phyloP scores from a whole-genome alignment of 2,113 vertebrate genomes.

The Crotalus viridis region DNA sequence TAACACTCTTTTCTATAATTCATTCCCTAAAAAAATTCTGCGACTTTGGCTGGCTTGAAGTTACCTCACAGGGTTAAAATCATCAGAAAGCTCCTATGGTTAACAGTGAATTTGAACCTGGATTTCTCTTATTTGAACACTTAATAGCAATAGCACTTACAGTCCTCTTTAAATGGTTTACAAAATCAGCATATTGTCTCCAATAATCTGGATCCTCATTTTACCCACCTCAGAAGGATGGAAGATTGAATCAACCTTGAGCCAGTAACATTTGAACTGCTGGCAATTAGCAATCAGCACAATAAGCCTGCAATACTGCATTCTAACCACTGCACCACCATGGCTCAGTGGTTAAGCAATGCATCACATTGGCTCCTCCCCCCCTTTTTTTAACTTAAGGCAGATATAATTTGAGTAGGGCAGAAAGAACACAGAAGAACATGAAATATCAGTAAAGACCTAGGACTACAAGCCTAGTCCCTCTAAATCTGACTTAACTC shows the following conservation, averaged over 20 bases:
- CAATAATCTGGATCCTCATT: too few species aligned
- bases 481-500: background rate
- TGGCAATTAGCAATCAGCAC: too few species aligned
- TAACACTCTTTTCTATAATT: background rate
- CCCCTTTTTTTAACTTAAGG: background rate
- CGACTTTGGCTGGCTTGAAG: background rate
- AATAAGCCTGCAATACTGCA: too few species aligned
- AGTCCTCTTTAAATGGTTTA: too few species aligned
- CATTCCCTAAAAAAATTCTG: background rate
- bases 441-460: background rate
- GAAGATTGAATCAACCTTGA: too few species aligned
- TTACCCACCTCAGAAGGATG: too few species aligned
- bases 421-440: background rate
- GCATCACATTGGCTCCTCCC: background rate
- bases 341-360: background rate
- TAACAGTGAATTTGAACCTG: background rate
- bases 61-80: background rate
- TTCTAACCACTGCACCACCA: too few species aligned
- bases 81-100: background rate
- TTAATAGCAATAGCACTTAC: background rate
- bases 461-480: background rate
- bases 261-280: too few species aligned
- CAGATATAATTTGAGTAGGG: background rate
- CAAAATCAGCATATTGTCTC: too few species aligned
- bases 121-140: background rate